These are phyloP conservation scores for Megaptera novaeangliae DNA, from an alignment of 2,113 vertebrate species.

Conservation along the genomic window DNA sequence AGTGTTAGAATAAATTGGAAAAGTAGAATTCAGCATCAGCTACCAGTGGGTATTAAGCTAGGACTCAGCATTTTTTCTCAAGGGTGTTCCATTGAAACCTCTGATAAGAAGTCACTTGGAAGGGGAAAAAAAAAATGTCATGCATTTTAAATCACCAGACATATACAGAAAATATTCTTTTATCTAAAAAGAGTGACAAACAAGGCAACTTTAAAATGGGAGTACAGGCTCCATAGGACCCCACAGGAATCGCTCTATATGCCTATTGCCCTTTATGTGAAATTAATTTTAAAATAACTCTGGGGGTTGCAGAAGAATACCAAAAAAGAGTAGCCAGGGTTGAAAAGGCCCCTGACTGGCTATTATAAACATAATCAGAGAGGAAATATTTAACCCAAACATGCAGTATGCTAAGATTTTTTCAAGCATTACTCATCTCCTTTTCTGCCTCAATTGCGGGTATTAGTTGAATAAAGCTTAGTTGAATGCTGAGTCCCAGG, in stretches of 20 bases:
- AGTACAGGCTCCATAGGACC: background rate
- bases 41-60: constrained; percentile 58
- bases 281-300: background rate
- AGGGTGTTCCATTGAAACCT: constrained; percentile 58
- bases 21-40: constrained; percentile 63
- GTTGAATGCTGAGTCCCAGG: background rate
- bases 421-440: background rate
- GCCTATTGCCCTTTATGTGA: background rate
- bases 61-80: constrained; percentile 10
- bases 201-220: constrained; percentile 30
- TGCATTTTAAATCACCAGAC: constrained; percentile 14
- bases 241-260: background rate
- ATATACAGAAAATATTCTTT: background rate
- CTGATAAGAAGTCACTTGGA: constrained; percentile 68
- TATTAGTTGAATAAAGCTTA: background rate
- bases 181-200: constrained; percentile 50
- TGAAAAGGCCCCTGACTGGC: background rate
- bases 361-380: background rate
- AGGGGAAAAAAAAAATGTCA: background rate
- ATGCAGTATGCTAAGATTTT: background rate
- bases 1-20: constrained; percentile 56
- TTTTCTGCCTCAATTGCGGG: background rate
- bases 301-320: background rate
- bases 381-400: background rate
- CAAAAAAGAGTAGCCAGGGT: background rate